Evolutionary conservation across 2,113 vertebrate species (phyloP).

Genomic region (Strix uralensis): DNA sequence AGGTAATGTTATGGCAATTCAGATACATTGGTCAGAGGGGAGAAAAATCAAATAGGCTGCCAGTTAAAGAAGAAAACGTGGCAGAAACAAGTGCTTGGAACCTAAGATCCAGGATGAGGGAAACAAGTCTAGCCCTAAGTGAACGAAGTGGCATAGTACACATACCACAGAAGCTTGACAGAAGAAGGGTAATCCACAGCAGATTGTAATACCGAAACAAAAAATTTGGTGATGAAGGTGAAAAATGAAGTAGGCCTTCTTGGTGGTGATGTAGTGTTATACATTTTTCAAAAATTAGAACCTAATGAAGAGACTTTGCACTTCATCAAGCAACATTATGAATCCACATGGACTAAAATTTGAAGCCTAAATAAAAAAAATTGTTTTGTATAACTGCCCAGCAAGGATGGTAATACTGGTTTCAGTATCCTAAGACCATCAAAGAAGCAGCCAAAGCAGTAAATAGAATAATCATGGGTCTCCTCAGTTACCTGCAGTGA

Average conservation of each 20-base stretch:
- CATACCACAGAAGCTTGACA: not conserved
- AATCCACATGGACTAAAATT: not conserved
- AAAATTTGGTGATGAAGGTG: not conserved
- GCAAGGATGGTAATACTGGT: not conserved
- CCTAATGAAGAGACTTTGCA: not conserved
- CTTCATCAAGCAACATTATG: not conserved
- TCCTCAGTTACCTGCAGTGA: not conserved
- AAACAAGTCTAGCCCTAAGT: not conserved
- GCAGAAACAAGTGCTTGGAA: not conserved
- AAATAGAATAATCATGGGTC: not conserved
- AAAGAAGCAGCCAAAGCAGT: not conserved
- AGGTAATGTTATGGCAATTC: not conserved
- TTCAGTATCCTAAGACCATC: not conserved
- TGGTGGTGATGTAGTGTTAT: not conserved
- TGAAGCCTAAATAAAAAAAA: not conserved
- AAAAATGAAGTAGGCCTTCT: not conserved
- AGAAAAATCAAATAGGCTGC: not conserved
- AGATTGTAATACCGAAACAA: not conserved
- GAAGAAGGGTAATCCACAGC: not conserved
- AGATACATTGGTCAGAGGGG: not conserved
- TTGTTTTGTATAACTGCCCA: not conserved
- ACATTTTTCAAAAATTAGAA: not conserved
- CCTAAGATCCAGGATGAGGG: not conserved
- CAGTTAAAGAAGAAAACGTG: not conserved
- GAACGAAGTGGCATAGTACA: not conserved